Percentiles rank a stretch among this genome's conserved stretches.
Evolutionary conservation across 2,888 invertebrate genomes (phyloP).

Genomic region (Eupithecia centaureata): DNA sequence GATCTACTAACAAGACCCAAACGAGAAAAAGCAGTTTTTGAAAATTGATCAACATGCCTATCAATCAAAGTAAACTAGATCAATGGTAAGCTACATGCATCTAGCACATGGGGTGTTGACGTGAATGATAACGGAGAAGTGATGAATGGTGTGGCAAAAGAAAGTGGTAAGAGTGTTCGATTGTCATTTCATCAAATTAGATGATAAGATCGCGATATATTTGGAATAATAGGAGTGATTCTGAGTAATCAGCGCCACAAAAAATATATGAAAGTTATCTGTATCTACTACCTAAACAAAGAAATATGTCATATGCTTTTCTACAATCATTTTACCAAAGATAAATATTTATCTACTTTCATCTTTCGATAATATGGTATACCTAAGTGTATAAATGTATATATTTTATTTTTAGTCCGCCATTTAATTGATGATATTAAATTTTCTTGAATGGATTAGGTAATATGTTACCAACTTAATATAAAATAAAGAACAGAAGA

Average conservation of each 20-base stretch:
- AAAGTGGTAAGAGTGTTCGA: slow-evolving; percentile 13
- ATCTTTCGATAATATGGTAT: not conserved
- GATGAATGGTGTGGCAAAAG: slow-evolving; percentile 21
- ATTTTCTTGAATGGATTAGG: not conserved
- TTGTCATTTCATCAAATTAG: not conserved
- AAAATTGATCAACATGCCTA: not conserved
- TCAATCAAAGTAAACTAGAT: slow-evolving; percentile 8
- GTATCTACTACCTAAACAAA: not conserved
- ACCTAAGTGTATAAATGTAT: not conserved
- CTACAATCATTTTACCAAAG: not conserved
- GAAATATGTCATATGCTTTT: not conserved
- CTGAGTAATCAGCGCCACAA: not conserved
- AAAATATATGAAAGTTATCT: not conserved
- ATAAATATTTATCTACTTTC: not conserved
- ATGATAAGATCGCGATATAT: slow-evolving; percentile 5
- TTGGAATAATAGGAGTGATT: not conserved
- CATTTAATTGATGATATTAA: not conserved
- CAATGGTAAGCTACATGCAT: slow-evolving; percentile 27
- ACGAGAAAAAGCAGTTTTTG: not conserved
- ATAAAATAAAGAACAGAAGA: not conserved
- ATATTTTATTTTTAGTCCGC: too few species aligned
- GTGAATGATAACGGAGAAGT: slow-evolving; percentile 25
- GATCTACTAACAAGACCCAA: not conserved
- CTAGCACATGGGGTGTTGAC: slow-evolving; percentile 41
- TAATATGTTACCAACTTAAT: not conserved